Evolutionary conservation across 2,888 invertebrate species (phyloP), one percentile per base, ranked within the genome.

Genomic region (Sinelater perroti): DNA sequence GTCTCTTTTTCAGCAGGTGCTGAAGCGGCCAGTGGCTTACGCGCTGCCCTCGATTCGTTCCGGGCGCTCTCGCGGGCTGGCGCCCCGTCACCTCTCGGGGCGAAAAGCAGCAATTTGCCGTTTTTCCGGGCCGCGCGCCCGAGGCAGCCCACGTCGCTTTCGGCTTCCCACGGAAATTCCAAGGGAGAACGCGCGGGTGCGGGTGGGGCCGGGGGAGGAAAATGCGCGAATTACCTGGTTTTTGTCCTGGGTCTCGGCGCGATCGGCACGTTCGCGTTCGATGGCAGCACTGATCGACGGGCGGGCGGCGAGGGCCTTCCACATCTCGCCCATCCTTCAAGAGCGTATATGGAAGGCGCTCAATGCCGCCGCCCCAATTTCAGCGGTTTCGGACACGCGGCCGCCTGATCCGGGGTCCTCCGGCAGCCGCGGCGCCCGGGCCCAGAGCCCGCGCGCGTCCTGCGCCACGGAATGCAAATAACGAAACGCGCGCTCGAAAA

Each of bases 301-400:
- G 26, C 35, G 53, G 44, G 53, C 53, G 26, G 18, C 45, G 20
- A 52, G 24, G 21, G 26, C 33, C 47, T 38, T 11, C 38, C 18
- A 16, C 8, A 35, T 35, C 35, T 24, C 20, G 54, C 38, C 38
- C 54, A 54, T 54, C 46, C 46, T 50, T 44, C 51, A 38, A 13
- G 14, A 31, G 35, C 57, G 45, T 57, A 57, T 57, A 57, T 46
- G 52, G 57, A 40, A 44, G 35, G 26, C n/a, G n/a, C n/a, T 57
- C 57, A 57, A 57, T 57, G 57, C 33, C 57, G 40, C 28, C 31
- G n/a, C n/a, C n/a, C n/a, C n/a, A n/a, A n/a, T n/a, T n/a, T n/a
- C n/a, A n/a, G n/a, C n/a, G n/a, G n/a, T n/a, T n/a, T n/a, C n/a
- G n/a, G n/a, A n/a, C n/a, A n/a, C n/a, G n/a, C n/a, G n/a, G n/a